These are phyloP conservation scores for Leptinotarsa haldemani DNA, from an alignment of 2,888 invertebrate species.

Conservation along the genomic window DNA sequence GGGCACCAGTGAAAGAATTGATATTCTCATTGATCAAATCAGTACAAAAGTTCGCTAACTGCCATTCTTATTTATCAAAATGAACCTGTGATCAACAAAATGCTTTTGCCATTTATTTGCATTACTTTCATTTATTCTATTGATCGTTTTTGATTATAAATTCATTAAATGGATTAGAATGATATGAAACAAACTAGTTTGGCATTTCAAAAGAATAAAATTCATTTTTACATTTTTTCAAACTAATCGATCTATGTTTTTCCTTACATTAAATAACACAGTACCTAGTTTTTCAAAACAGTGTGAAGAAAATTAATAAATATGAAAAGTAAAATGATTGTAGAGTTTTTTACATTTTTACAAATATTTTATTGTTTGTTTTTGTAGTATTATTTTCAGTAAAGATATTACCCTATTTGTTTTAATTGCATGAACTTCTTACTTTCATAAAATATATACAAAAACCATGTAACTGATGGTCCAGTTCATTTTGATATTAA, in stretches of 20 bases:
- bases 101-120: not conserved
- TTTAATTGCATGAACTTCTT: not conserved
- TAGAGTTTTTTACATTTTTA: slow-evolving; percentile 16
- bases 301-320: not conserved
- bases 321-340: not conserved
- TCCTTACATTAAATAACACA: not conserved
- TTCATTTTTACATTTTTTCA: not conserved
- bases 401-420: not conserved
- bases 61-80: not conserved
- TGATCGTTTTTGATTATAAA: not conserved
- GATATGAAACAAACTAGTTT: not conserved
- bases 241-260: not conserved
- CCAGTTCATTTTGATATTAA: too few relatives aligned
- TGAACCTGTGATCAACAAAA: not conserved
- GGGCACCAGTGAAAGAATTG: slow-evolving; percentile 83
- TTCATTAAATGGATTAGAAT: not conserved
- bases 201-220: not conserved
- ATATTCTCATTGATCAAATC: slow-evolving; percentile 83
- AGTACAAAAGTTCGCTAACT: slow-evolving; percentile 38
- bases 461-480: too few relatives aligned
- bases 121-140: not conserved
- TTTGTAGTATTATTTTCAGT: not conserved
- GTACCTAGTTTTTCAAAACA: not conserved
- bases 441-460: too few relatives aligned
- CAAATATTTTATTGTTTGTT: slow-evolving; percentile 2